Evolutionary conservation across 2,888 invertebrate genomes (phyloP).

Genomic region (Luperina nickerlii): DNA sequence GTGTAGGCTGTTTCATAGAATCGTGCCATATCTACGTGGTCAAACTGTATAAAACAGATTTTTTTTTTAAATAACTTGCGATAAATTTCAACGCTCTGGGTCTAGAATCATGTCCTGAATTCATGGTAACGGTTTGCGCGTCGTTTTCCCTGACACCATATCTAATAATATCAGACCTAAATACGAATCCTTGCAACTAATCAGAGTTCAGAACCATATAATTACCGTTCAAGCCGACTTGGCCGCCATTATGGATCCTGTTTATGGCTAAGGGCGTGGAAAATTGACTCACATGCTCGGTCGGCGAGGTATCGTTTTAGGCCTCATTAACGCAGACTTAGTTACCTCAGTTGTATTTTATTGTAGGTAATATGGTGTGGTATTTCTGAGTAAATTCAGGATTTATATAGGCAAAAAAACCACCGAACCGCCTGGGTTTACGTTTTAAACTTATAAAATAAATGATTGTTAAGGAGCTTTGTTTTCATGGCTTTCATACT

Average conservation of each 20-base stretch:
- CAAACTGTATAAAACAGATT: no score
- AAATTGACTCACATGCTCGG: constrained; percentile 56
- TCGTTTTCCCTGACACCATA: not conserved
- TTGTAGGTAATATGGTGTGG: not conserved
- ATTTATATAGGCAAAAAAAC: not conserved
- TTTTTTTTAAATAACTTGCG: not conserved
- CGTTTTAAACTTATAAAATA: not conserved
- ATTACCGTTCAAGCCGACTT: constrained; percentile 16
- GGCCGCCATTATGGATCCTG: constrained; percentile 32
- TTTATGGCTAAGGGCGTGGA: constrained; percentile 43
- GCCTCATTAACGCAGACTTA: constrained; percentile 33
- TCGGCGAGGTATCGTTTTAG: constrained; percentile 31
- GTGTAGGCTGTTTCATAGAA: no score
- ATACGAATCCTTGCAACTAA: constrained; percentile 25
- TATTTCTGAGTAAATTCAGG: not conserved
- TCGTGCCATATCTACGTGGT: no score
- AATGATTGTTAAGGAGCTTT: not conserved
- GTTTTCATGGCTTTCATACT: not conserved
- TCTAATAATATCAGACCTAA: not conserved
- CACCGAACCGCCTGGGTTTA: not conserved
- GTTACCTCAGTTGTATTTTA: not conserved
- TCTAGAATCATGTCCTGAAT: not conserved
- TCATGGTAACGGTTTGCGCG: no score
- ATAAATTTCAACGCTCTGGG: no score
- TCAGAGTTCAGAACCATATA: constrained; percentile 13